Conservation (phyloP, 2,888 invertebrate species). For the Drosophila nr. medialis region DNA sequence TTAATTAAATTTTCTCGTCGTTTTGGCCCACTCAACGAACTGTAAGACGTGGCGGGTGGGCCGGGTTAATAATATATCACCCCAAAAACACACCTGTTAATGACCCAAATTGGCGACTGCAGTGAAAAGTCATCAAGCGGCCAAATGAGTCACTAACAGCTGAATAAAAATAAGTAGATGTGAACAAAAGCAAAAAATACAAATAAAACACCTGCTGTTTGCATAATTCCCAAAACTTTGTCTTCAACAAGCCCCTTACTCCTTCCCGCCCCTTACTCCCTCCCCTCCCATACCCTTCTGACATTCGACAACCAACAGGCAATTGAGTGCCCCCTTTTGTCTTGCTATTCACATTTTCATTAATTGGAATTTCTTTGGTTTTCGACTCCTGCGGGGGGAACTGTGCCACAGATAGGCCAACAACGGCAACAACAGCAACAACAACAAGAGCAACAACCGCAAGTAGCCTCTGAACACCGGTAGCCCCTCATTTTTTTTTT, state of each 20-base stretch:
- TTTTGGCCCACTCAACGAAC: slow-evolving; percentile 34
- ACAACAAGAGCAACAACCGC: slow-evolving; percentile 32
- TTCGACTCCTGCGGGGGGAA: slow-evolving; percentile 37
- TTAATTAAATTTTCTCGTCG: slow-evolving; percentile 77
- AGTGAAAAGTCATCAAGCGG: slow-evolving; percentile 50
- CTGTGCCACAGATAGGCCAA: slow-evolving; percentile 19
- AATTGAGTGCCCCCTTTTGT: slow-evolving; percentile 15
- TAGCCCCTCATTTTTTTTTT: slow-evolving; percentile 38
- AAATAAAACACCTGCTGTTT: slow-evolving; percentile 74
- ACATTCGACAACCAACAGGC: background rate
- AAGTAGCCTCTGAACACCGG: slow-evolving; percentile 48
- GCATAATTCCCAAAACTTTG: slow-evolving; percentile 54
- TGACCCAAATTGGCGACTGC: slow-evolving; percentile 72
- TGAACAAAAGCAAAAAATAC: slow-evolving; percentile 25
- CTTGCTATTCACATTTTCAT: slow-evolving; percentile 66
- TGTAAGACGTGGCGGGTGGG: background rate
- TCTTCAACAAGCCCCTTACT: background rate
- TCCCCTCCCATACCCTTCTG: background rate
- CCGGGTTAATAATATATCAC: slow-evolving; percentile 32
- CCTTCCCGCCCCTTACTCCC: background rate
- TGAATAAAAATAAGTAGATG: background rate
- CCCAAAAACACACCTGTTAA: slow-evolving; percentile 65
- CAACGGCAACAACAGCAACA: slow-evolving; percentile 15
- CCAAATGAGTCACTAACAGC: slow-evolving; percentile 35
- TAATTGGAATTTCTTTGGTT: slow-evolving; percentile 75